Conservation (phyloP, 2,888 invertebrate species). For the Crepidodera aurea region DNA sequence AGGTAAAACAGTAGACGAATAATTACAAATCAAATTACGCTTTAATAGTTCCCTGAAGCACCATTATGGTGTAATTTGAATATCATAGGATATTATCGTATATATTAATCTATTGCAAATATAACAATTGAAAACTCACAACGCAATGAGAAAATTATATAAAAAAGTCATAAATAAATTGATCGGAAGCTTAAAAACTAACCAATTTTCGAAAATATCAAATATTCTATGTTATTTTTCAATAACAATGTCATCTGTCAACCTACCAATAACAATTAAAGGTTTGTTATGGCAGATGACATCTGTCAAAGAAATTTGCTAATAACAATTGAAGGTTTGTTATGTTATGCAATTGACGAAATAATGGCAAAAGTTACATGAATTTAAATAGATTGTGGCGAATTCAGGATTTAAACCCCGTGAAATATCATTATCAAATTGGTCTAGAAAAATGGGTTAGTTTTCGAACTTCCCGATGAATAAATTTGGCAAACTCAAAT, state of each 20-base stretch:
- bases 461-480: constrained; percentile 1
- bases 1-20: no score
- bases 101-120: constrained; percentile 30
- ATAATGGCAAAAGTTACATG: no score
- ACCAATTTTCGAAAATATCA: constrained; percentile 13
- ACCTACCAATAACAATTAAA: no score
- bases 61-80: constrained; percentile 36
- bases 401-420: no score
- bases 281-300: no score
- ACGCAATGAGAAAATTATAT: constrained; percentile 28
- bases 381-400: no score
- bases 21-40: constrained; percentile 27
- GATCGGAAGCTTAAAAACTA: constrained; percentile 24
- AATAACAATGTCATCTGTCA: no score
- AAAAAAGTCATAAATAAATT: constrained; percentile 33
- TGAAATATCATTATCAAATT: no score
- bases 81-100: constrained; percentile 25
- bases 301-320: no score
- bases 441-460: not conserved
- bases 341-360: no score
- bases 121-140: constrained; percentile 34
- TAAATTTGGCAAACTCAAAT: not conserved
- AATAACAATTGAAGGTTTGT: no score
- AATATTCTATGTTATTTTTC: no score
- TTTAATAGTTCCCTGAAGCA: constrained; percentile 29